Conservation (phyloP, 2,797 vertebrate genomes). For the Thaleichthys pacificus region DNA sequence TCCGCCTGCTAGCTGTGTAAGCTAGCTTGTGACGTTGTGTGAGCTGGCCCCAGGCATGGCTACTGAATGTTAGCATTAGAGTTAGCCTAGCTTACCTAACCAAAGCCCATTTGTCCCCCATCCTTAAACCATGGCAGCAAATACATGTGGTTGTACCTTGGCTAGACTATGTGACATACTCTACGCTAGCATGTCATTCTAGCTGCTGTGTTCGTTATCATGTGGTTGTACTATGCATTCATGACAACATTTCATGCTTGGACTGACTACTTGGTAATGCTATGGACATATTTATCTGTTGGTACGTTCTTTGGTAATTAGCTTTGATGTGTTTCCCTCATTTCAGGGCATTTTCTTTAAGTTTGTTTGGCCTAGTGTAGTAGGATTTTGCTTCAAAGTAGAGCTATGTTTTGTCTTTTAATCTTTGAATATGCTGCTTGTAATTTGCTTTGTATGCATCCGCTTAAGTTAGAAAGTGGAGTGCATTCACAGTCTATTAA, state of each 20-base stretch:
- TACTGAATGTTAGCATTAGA: conserved; percentile 21
- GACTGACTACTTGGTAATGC: conserved; percentile 19
- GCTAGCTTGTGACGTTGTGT: conserved; percentile 7
- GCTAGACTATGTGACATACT: background rate
- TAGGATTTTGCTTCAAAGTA: conserved; percentile 29
- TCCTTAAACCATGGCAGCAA: background rate
- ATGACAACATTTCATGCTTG: conserved; percentile 51
- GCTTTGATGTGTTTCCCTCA: conserved; percentile 12
- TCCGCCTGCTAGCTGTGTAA: conserved; percentile 11
- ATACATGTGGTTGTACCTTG: background rate
- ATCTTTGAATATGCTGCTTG: background rate
- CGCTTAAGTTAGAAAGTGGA: background rate
- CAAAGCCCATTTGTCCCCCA: conserved; percentile 35
- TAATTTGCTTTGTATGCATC: conserved; percentile 6
- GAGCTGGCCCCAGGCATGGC: conserved; percentile 27
- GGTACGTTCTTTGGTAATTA: conserved; percentile 5
- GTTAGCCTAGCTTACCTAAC: conserved; percentile 26
- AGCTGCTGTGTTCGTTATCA: conserved; percentile 8
- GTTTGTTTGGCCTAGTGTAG: conserved; percentile 17
- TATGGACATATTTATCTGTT: conserved; percentile 22
- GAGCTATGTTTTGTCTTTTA: conserved; percentile 9
- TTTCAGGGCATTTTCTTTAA: background rate
- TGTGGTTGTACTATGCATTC: conserved; percentile 18
- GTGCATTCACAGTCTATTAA: background rate
- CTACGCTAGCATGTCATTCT: conserved; percentile 56